Evolutionary conservation across 2,113 vertebrate species (phyloP), one percentile per base, ranked within the genome.

Genomic region (Nibea albiflora): DNA sequence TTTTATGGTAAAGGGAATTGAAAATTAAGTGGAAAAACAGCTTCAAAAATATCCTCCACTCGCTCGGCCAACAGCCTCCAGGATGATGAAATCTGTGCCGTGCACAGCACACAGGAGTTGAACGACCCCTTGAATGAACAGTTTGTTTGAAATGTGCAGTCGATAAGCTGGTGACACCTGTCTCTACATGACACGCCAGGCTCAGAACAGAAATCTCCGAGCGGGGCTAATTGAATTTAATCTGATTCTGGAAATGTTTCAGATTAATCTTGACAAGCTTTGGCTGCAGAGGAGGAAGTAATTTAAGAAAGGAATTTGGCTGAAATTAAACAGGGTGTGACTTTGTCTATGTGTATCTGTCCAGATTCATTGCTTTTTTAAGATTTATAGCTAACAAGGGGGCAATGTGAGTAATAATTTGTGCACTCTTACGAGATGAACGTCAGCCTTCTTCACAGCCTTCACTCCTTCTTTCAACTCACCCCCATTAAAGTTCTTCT

Each of bases 291-390:
- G 42, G 46, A 83, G 76, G 80, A 83, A 87, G 82, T 71, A 0
- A 73, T 65, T 83, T 65, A 20, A 19, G 4, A 62, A 15, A 77
- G 54, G 76, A 84, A 85, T 85, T 72, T 74, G 49, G 58, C 65
- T 68, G 24, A 68, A 68, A 73, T 35, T 2, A 3, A 56, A 53
- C 26, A 75, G 67, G 74, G 69, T 77, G 78, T 79, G 11, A 77
- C 76, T 35, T 5, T 42, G 47, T 68, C 49, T 63, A 8, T 64
- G 61, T 49, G n/a, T 17, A 47, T 42, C 47, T 80, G 64, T 84
- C 70, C 24, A 65, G 22, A 80, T 63, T 3, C 58, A 78, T n/a
- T 47, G 4, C 76, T 62, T 58, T 66, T 26, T 65, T 26, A 26
- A 46, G 52, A 85, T 84, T 84, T 20, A 76, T 20, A 20, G 61